These are phyloP conservation scores for Reinhardtius hippoglossoides DNA, from an alignment of 2,113 vertebrate species.

Conservation along the genomic window DNA sequence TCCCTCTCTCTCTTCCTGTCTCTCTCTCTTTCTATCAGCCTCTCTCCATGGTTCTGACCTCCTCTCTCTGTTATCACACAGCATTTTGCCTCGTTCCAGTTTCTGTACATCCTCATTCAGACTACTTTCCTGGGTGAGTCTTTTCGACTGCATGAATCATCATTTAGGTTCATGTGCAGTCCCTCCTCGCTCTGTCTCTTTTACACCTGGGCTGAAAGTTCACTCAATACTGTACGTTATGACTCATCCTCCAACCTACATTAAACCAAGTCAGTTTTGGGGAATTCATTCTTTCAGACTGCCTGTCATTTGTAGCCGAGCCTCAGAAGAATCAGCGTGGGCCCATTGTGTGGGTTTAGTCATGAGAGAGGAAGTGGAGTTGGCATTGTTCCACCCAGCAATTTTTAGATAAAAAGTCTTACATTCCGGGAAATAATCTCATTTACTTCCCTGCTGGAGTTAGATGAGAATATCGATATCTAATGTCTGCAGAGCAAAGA, in stretches of 20 bases:
- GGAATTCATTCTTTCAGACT: not conserved
- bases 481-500: too few relatives aligned
- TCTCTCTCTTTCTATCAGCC: constrained; percentile 8
- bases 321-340: not conserved
- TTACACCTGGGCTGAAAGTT: not conserved
- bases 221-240: not conserved
- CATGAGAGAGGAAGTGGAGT: not conserved
- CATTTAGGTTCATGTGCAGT: not conserved
- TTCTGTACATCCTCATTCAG: not conserved
- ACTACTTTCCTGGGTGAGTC: not conserved
- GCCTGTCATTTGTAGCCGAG: not conserved
- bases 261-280: not conserved
- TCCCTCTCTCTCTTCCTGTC: not conserved
- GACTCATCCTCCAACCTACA: not conserved
- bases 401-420: not conserved
- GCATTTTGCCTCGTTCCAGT: not conserved
- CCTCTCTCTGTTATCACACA: constrained; percentile 21
- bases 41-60: constrained; percentile 25
- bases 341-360: not conserved
- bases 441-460: too few relatives aligned
- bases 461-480: too few relatives aligned
- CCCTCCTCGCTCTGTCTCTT: not conserved
- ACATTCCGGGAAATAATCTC: too few relatives aligned
- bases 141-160: not conserved
- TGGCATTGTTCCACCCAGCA: not conserved